Conservation (phyloP, 2,888 invertebrate species). For the Sarcophaga carnaria region DNA sequence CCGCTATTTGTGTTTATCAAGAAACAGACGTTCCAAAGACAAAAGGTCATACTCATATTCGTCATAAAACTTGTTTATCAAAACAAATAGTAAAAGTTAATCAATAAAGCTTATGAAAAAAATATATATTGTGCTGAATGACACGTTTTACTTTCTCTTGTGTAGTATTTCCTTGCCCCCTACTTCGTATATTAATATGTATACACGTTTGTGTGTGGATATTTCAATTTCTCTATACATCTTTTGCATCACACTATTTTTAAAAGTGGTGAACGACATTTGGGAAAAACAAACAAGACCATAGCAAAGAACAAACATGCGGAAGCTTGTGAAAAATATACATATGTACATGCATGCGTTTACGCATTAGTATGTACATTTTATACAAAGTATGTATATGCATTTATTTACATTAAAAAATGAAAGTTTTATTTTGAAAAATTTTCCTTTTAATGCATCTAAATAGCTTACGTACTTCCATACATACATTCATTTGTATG, state of each 20-base stretch:
- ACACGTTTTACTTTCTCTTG: constrained; percentile 54
- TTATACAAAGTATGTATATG: too few species aligned
- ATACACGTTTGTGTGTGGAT: background rate
- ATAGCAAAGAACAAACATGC: background rate
- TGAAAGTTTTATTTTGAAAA: background rate
- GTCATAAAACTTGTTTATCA: constrained; percentile 47
- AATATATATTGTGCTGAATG: background rate
- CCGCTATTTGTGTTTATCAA: background rate
- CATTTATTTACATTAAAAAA: background rate
- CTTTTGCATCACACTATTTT: constrained; percentile 13
- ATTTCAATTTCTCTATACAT: constrained; percentile 19
- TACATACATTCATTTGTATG: background rate
- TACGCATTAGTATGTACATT: too few species aligned
- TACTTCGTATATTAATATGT: background rate
- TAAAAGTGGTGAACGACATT: background rate
- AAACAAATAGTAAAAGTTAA: constrained; percentile 28
- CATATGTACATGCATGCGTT: background rate
- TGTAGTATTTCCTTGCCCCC: background rate
- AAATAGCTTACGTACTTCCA: too few species aligned
- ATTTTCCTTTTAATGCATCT: background rate
- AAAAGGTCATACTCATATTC: constrained; percentile 57
- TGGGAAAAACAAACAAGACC: background rate
- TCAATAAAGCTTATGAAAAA: background rate
- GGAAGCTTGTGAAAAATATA: background rate
- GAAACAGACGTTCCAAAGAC: constrained; percentile 44